These are phyloP conservation scores for Odontocolon sp. DNA, from an alignment of 2,888 invertebrate genomes.

Conservation along the genomic window DNA sequence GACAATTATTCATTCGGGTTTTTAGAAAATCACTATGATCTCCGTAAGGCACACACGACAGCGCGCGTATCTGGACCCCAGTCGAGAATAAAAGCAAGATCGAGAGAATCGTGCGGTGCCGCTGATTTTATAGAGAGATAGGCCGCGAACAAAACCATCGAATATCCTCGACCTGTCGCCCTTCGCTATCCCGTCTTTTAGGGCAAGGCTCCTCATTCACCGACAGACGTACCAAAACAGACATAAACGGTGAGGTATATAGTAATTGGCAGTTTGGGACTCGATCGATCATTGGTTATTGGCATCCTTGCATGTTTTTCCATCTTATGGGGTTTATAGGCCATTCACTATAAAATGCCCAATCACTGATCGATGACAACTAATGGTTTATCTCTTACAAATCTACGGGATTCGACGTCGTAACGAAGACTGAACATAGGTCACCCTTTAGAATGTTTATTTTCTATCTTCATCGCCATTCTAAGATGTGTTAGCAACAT, in stretches of 20 bases:
- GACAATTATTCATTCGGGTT: too few relatives aligned
- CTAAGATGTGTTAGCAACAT: not conserved
- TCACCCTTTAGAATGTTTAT: too few relatives aligned
- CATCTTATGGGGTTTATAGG: too few relatives aligned
- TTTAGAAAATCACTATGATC: too few relatives aligned
- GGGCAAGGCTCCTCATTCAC: not conserved
- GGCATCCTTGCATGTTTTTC: not conserved
- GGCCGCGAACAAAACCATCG: constrained; percentile 28
- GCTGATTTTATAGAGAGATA: constrained; percentile 46
- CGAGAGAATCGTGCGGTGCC: constrained; percentile 32
- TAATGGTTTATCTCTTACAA: too few relatives aligned
- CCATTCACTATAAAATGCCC: too few relatives aligned
- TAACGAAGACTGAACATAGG: too few relatives aligned
- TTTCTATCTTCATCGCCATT: not conserved
- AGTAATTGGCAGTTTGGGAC: not conserved
- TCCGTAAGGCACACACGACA: constrained; percentile 22
- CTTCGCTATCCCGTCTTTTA: constrained; percentile 13
- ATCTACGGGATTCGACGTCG: too few relatives aligned
- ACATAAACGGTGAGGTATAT: not conserved
- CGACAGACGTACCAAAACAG: not conserved
- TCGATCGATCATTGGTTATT: too few relatives aligned
- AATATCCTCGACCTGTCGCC: constrained; percentile 37
- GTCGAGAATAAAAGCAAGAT: constrained; percentile 35
- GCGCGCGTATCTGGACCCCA: constrained; percentile 27
- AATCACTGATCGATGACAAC: too few relatives aligned